Base-by-base conservation (phyloP, 2,113 vertebrate genomes). In the Gila orcuttii region DNA sequence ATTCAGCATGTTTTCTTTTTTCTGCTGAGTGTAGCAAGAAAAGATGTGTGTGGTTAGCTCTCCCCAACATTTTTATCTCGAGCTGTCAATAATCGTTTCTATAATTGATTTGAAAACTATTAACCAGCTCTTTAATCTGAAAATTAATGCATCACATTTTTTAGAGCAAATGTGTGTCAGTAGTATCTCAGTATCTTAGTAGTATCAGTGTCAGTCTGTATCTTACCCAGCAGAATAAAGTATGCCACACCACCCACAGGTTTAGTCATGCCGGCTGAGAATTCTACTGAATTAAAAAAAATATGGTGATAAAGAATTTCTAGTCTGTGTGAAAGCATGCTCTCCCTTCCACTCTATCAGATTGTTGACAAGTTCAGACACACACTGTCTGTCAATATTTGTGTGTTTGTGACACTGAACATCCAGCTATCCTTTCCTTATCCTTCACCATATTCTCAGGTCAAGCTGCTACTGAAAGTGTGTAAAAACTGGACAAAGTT, bases 331-430 rank as follows among this genome's bases (percentile, higher is more conserved):
- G 47, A 77, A 77, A 77, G 47, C 47, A 50, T 47, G 47, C n/a
- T 52, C 74, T 33, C 74, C 74, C 74, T 76, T 77, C 15, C n/a
- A 31, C 74, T 31, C 45, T 77, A 77, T 77, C 74, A 77, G 74
- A 77, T 76, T 77, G 74, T 77, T 77, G 74, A 77, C 74, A 77
- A 55, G 74, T 77, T 52, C 74, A 77, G 74, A 77, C 74, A 77
- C 47, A 77, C 74, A 77, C 74, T 77, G 47, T 31, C 47, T 77
- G 45, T 77, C 31, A 77, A 77, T 77, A 77, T 77, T 55, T 55
- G 74, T 76, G 45, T 55, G 25, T 52, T 77, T 55, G 74, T 52
- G 74, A 77, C 74, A 77, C 74, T 52, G 47, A 33, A 15, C 7
- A 52, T 52, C 25, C 47, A 52, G 74, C 25, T 76, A 52, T 52